Evolutionary conservation across 2,888 invertebrate genomes (phyloP).

Genomic region (Orthosia gracilis): DNA sequence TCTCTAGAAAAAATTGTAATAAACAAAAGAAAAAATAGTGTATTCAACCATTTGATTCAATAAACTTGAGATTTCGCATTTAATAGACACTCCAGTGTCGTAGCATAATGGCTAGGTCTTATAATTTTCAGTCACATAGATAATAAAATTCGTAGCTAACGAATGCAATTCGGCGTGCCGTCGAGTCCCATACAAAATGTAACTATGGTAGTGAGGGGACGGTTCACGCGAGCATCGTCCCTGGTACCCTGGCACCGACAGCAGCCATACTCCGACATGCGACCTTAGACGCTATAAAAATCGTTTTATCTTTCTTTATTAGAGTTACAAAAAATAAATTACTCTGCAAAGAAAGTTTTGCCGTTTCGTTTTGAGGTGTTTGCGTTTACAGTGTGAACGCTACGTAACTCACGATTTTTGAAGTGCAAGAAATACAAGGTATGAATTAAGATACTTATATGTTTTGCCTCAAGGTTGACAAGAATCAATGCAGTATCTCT

Average conservation of each 20-base stretch:
- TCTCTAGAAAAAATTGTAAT: neutral
- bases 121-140: neutral
- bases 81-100: neutral
- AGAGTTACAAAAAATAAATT: slow-evolving; percentile 51
- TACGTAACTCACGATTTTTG: slow-evolving; percentile 6
- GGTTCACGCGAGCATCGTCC: slow-evolving; percentile 84
- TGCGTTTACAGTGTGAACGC: slow-evolving; percentile 7
- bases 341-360: slow-evolving; percentile 39
- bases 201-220: slow-evolving; percentile 67
- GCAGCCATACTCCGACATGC: slow-evolving; percentile 82
- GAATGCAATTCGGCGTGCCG: slow-evolving; percentile 48
- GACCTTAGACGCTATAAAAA: slow-evolving; percentile 82
- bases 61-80: neutral
- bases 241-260: slow-evolving; percentile 84
- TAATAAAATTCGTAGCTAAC: slow-evolving; percentile 24
- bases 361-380: slow-evolving; percentile 29
- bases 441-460: neutral
- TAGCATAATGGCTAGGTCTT: neutral
- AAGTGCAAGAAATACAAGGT: neutral
- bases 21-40: too few species aligned
- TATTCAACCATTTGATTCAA: neutral
- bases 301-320: slow-evolving; percentile 69
- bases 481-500: neutral
- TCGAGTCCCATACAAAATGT: slow-evolving; percentile 60
- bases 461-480: neutral